These are phyloP conservation scores for Zonotrichia leucophrys DNA, from an alignment of 2,113 vertebrate species.

Conservation along the genomic window DNA sequence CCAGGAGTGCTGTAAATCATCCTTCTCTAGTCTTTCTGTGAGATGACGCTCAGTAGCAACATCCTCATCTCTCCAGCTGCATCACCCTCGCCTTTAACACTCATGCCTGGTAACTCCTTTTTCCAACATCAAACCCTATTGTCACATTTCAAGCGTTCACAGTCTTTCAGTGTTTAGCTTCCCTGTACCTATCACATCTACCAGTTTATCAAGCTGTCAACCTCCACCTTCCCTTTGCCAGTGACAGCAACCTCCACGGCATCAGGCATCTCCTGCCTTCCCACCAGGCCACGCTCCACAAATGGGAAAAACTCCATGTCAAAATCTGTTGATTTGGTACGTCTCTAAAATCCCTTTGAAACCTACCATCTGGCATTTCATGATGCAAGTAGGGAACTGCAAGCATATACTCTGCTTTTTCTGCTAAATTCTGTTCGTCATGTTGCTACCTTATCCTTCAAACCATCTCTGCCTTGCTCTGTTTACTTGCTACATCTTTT, in stretches of 20 bases:
- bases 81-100: slow-evolving; percentile 13
- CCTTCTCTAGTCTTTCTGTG: neutral
- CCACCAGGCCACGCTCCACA: slow-evolving; percentile 41
- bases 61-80: slow-evolving; percentile 2
- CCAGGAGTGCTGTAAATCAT: neutral
- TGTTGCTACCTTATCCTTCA: slow-evolving; percentile 36
- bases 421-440: slow-evolving; percentile 37
- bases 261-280: slow-evolving; percentile 31
- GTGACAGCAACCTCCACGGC: slow-evolving; percentile 50
- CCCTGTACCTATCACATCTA: slow-evolving; percentile 44
- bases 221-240: slow-evolving; percentile 47
- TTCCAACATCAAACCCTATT: neutral
- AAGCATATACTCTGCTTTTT: slow-evolving; percentile 30
- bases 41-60: slow-evolving; percentile 12
- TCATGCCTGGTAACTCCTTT: neutral
- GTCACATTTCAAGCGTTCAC: neutral
- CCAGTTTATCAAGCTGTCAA: slow-evolving; percentile 57
- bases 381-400: slow-evolving; percentile 53
- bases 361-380: slow-evolving; percentile 63
- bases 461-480: slow-evolving; percentile 16
- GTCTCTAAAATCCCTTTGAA: slow-evolving; percentile 59
- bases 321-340: slow-evolving; percentile 57
- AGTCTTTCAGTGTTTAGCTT: slow-evolving; percentile 42
- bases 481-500: neutral
- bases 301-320: slow-evolving; percentile 54